phyloP scores from a whole-genome alignment of 2,797 vertebrate species.

The Echeneis naucrates region DNA sequence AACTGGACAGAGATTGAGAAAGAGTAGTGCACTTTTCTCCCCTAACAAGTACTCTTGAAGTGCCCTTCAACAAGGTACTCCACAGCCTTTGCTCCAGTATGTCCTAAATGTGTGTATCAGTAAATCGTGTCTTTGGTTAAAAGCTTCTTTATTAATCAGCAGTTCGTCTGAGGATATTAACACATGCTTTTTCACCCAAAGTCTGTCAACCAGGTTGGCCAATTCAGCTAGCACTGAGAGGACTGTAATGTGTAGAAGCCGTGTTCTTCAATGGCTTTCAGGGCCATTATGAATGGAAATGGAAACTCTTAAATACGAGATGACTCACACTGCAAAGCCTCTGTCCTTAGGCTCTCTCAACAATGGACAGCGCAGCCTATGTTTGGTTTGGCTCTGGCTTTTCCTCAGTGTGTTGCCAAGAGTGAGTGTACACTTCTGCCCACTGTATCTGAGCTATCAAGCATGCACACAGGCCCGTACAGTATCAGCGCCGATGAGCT shows the following conservation, averaged over 20 bases:
- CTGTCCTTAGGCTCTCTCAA: slow-evolving; percentile 56
- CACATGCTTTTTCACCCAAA: slow-evolving; percentile 43
- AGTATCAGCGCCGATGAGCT: slow-evolving; percentile 5
- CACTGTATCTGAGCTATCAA: slow-evolving; percentile 31
- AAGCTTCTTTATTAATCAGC: slow-evolving; percentile 16
- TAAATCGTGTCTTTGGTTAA: slow-evolving; percentile 6
- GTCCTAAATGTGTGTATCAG: background rate
- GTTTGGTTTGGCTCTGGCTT: slow-evolving; percentile 65
- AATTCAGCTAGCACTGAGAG: slow-evolving; percentile 23
- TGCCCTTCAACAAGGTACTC: slow-evolving; percentile 40
- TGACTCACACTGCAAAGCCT: slow-evolving; percentile 66
- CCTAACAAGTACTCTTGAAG: slow-evolving; percentile 32
- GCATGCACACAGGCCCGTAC: slow-evolving; percentile 1
- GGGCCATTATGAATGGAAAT: slow-evolving; percentile 68
- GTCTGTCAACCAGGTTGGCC: slow-evolving; percentile 41
- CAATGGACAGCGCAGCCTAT: slow-evolving; percentile 64
- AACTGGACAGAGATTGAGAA: slow-evolving; percentile 2
- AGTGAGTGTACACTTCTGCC: slow-evolving; percentile 27
- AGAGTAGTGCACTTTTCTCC: slow-evolving; percentile 14
- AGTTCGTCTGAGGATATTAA: slow-evolving; percentile 24
- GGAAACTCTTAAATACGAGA: slow-evolving; percentile 69
- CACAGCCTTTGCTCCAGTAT: slow-evolving; percentile 12
- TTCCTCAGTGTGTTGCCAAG: slow-evolving; percentile 39
- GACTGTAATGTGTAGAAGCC: slow-evolving; percentile 55
- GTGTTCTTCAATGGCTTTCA: slow-evolving; percentile 49